Conservation (phyloP, 2,888 invertebrate genomes). For the Hemistola chrysoprasaria region DNA sequence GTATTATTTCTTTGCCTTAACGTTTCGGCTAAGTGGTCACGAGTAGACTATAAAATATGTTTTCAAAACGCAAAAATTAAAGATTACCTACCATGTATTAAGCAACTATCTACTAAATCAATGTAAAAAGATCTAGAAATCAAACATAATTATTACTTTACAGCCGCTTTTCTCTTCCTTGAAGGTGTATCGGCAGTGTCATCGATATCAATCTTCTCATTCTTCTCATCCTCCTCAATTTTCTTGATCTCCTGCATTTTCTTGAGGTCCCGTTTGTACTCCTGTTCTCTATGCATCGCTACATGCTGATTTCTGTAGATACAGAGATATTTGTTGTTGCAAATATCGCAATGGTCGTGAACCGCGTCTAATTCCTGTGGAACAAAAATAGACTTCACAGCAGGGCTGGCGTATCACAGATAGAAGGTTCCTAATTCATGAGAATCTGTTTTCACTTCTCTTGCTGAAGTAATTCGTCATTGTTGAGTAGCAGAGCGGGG, state of each 20-base stretch:
- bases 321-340: conserved; percentile 71
- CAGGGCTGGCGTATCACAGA: too few species aligned
- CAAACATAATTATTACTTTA: conserved; percentile 45
- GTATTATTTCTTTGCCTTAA: too few species aligned
- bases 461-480: too few species aligned
- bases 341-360: conserved; percentile 77
- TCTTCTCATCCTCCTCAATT: conserved; percentile 32
- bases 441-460: too few species aligned
- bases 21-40: too few species aligned
- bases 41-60: too few species aligned
- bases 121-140: not conserved
- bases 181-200: conserved; percentile 1
- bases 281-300: conserved; percentile 63
- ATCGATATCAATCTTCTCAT: conserved; percentile 11
- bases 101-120: too few species aligned
- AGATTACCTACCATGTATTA: too few species aligned
- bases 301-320: conserved; percentile 83
- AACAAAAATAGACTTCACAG: too few species aligned
- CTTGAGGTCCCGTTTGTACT: conserved; percentile 22
- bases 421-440: too few species aligned
- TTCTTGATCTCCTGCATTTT: not conserved
- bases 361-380: conserved; percentile 73
- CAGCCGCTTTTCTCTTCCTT: conserved; percentile 56
- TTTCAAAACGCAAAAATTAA: too few species aligned
- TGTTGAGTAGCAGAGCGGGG: too few species aligned